A percentile compares a stretch with the other conserved stretches of the same genome.
phyloP scores from a whole-genome alignment of 1,140 invertebrate species.

The Varroa destructor region DNA sequence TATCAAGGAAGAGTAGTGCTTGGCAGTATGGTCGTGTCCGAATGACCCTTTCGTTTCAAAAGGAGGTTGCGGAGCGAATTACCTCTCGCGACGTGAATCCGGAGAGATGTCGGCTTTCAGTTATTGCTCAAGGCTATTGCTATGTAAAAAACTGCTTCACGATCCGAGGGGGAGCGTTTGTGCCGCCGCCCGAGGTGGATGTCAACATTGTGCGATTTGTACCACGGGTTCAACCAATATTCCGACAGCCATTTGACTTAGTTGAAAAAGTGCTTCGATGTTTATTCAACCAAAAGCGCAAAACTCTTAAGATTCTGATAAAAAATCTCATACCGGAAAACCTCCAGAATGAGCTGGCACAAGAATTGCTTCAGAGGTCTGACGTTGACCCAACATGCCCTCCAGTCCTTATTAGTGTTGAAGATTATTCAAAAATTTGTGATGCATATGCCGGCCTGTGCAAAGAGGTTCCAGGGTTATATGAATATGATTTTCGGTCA shows the following conservation, averaged over 20 bases:
- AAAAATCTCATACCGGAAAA: neutral
- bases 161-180: conserved; percentile 72
- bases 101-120: conserved; percentile 69
- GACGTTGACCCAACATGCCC: conserved; percentile 55
- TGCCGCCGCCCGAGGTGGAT: conserved; percentile 88
- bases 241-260: conserved; percentile 61
- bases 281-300: conserved; percentile 74
- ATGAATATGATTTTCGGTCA: conserved; percentile 32
- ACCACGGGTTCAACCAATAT: conserved; percentile 60
- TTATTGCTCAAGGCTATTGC: conserved; percentile 89
- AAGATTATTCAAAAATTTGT: conserved; percentile 62
- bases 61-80: conserved; percentile 63
- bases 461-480: conserved; percentile 30
- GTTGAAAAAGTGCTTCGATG: conserved; percentile 78
- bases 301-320: conserved; percentile 39
- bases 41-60: conserved; percentile 92
- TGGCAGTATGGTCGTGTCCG: conserved; percentile 70
- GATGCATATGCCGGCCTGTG: conserved; percentile 49
- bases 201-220: conserved; percentile 79
- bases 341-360: conserved; percentile 46
- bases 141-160: conserved; percentile 65
- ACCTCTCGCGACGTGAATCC: conserved; percentile 46
- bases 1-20: conserved; percentile 57
- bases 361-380: conserved; percentile 55
- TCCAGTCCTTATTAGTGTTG: conserved; percentile 57